Base-by-base conservation (phyloP, 2,888 invertebrate species). In the Hemaris fuciformis region DNA sequence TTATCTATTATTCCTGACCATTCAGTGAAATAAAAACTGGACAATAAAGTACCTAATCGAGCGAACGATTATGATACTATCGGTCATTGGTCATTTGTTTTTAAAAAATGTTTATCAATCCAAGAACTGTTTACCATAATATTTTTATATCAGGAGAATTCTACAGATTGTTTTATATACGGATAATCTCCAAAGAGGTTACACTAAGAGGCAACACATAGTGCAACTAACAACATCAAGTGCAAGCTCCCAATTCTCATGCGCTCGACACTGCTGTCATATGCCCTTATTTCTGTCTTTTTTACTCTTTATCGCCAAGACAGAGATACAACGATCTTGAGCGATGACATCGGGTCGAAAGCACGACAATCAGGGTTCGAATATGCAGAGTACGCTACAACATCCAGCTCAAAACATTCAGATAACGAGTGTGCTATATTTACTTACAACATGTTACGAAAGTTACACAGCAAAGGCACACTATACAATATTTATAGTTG, bases 181-280 rank as follows among this genome's bases (percentile, higher is more conserved):
- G 10, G 13, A 13, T 38, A n/a, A n/a, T 48, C 8, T 48, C 7
- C 25, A 1, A 7, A 2, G 5, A 27, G 27, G 31, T n/a, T 53
- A 53, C 27, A 18, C 27, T 53, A 27, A 48, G 31, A 53, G 18
- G 43, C 61, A 48, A 57, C 56, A 56, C 61, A 34, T 45, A 43
- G 31, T 22, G 48, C 31, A 31, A 31, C 53, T 61, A 61, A 69
- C 69, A 61, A 69, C 69, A 66, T 66, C 60, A 63, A 66, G 62
- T 66, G n/a, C 45, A 48, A 31, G 62, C 53, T 18, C 31, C 31
- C 18, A 31, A 53, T 53, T 58, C 62, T 65, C 61, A 57, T 43
- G 41, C 59, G 13, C 18, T 41, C 61, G 31, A 31, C 41, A 41
- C 48, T 20, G 20, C 41, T 18, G 48, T 8, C 48, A 31, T 2